Evolutionary conservation across 2,113 vertebrate genomes (phyloP).

Genomic region (Malurus melanocephalus): DNA sequence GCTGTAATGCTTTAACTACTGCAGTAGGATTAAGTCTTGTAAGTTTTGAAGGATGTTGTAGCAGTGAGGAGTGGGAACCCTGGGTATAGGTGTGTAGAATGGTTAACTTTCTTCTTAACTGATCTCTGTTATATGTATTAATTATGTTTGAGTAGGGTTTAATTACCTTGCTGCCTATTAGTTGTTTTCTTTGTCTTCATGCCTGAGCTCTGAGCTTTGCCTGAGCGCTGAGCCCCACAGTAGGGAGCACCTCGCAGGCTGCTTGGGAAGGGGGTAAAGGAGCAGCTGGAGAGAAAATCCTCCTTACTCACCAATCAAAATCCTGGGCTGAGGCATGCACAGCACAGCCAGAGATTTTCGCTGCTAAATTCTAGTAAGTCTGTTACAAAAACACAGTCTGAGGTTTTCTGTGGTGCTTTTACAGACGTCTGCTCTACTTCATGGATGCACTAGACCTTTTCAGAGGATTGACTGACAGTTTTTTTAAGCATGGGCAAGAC

Average conservation of each 20-base stretch:
- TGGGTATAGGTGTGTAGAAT: not conserved
- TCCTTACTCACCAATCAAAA: not conserved
- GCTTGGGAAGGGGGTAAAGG: not conserved
- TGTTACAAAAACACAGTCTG: not conserved
- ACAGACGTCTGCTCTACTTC: not conserved
- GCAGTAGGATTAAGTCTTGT: not conserved
- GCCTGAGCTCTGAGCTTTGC: not conserved
- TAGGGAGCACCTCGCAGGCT: not conserved
- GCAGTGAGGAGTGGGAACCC: not conserved
- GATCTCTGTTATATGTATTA: not conserved
- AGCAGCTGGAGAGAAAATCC: not conserved
- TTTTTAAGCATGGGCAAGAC: not conserved
- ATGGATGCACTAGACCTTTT: not conserved
- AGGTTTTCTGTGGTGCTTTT: constrained; percentile 20
- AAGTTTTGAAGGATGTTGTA: not conserved
- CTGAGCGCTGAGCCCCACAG: not conserved
- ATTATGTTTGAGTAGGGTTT: not conserved
- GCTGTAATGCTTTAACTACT: not conserved
- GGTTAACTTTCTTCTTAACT: not conserved
- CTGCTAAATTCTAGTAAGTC: not conserved
- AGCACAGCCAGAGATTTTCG: not conserved
- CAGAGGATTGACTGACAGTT: not conserved
- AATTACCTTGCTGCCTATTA: not conserved
- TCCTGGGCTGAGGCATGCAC: not conserved
- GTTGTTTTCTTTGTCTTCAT: not conserved